phyloP scores from a whole-genome alignment of 2,113 vertebrate species.

The Odocoileus hemionus region DNA sequence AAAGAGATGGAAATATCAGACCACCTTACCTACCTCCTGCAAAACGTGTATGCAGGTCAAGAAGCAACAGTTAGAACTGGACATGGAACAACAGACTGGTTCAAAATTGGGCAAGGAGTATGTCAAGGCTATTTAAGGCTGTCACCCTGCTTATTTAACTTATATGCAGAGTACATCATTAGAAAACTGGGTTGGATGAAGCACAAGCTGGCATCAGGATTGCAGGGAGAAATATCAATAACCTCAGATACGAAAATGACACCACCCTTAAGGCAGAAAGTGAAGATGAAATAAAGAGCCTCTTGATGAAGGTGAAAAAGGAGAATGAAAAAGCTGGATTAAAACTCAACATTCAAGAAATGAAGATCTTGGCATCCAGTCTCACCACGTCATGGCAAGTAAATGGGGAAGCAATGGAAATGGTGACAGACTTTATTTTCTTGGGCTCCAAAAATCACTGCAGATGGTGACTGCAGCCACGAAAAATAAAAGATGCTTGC shows the following conservation, averaged over 20 bases:
- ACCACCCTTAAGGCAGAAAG: not conserved
- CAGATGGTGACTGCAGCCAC: not conserved
- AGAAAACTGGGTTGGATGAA: not conserved
- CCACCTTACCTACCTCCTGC: not conserved
- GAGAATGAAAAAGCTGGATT: not conserved
- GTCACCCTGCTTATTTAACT: not conserved
- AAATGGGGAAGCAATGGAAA: not conserved
- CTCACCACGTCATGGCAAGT: not conserved
- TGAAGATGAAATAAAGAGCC: not conserved
- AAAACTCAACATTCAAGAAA: not conserved
- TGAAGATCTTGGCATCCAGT: not conserved
- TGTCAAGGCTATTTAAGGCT: not conserved
- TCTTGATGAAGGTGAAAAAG: not conserved
- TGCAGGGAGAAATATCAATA: not conserved
- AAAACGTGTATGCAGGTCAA: not conserved
- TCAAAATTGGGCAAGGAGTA: not conserved
- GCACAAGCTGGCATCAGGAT: not conserved
- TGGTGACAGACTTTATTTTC: not conserved
- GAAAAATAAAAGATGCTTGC: not conserved
- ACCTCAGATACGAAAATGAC: not conserved
- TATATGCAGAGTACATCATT: not conserved
- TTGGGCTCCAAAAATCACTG: not conserved
- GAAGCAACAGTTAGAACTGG: not conserved
- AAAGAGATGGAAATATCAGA: not conserved
- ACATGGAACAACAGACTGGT: not conserved